Conservation (phyloP, 2,797 vertebrate genomes). For the Calcarius lapponicus region DNA sequence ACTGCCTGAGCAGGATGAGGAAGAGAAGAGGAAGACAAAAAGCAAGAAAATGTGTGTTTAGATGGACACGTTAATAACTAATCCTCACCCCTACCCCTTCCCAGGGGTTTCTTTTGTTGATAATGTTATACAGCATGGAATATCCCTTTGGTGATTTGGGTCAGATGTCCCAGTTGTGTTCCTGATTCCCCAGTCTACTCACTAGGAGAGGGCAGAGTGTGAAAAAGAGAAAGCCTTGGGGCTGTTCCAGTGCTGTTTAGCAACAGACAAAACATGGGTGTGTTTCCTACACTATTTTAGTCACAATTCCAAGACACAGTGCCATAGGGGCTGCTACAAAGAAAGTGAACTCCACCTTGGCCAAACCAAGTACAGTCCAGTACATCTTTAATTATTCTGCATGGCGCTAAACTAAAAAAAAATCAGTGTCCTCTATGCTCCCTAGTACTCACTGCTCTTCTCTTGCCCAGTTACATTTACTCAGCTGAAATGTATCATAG, state of each 20-base stretch:
- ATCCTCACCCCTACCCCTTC: rapidly evolving
- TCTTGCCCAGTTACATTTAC: not conserved
- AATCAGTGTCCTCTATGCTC: not conserved
- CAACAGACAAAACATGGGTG: not conserved
- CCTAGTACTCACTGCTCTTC: not conserved
- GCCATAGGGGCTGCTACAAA: not conserved
- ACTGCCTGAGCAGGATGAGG: not conserved
- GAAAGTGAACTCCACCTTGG: not conserved
- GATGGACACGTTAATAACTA: not conserved
- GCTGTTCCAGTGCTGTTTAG: not conserved
- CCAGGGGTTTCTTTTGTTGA: not conserved
- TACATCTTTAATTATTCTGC: not conserved
- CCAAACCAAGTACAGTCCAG: not conserved
- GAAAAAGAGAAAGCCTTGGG: not conserved
- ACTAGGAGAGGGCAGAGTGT: not conserved
- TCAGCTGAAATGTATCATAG: not conserved
- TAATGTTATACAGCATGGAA: rapidly evolving
- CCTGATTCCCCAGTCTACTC: not conserved
- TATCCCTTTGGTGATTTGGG: not conserved
- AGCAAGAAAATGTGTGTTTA: not conserved
- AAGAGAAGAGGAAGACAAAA: not conserved
- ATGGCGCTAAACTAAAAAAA: not conserved
- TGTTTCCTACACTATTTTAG: not conserved
- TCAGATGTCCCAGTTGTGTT: not conserved
- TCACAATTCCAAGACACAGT: not conserved